Base-by-base conservation (phyloP, 2,113 vertebrate species). In the Glaucomys volans region DNA sequence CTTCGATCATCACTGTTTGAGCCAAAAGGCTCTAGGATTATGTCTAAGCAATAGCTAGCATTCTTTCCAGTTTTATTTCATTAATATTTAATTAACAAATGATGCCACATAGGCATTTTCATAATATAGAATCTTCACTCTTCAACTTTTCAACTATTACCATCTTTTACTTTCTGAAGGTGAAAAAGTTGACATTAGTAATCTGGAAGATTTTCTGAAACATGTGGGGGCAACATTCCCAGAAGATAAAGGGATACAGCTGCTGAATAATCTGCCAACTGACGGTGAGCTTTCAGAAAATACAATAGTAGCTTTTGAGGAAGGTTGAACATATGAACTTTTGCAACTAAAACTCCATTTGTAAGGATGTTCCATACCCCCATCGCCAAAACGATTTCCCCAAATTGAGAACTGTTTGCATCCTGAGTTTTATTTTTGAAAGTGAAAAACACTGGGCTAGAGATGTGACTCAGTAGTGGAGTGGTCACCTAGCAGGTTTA, bases 221-320 rank as follows among this genome's bases (percentile, higher is more conserved):
- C 47, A 52, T 37, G 59, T 96, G 35, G 93, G 96, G 26, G 82
- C 97, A 69, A 42, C 4, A 0, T 66, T 97, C 35, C 30, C 87
- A 66, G 91, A 95, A 66, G 82, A 96, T 3, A 64, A 95, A 62
- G 35, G 2, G 11, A 44, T 20, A 35, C 40, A 97, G 6, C 85
- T 94, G 2, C 75, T 95, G 54, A 95, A 71, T 44, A 82, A 77
- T 50, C 89, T 96, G 30, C 90, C 95, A 32, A 8, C 92, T 64
- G 96, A 97, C 83, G 91, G 97, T 98, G 44, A 96, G 96, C 75
- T 52, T 87, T 72, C 20, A 35, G 40, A 89, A 82, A 81, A 37
- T 88, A 40, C 24, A 40, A n/a, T 14, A 59, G 6, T 67, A 47
- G 35, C 32, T 52, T 57, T 64, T 37, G 59, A 84, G 13, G 75